Evolutionary conservation across 2,888 invertebrate genomes (phyloP).

Genomic region (Erebia palarica): DNA sequence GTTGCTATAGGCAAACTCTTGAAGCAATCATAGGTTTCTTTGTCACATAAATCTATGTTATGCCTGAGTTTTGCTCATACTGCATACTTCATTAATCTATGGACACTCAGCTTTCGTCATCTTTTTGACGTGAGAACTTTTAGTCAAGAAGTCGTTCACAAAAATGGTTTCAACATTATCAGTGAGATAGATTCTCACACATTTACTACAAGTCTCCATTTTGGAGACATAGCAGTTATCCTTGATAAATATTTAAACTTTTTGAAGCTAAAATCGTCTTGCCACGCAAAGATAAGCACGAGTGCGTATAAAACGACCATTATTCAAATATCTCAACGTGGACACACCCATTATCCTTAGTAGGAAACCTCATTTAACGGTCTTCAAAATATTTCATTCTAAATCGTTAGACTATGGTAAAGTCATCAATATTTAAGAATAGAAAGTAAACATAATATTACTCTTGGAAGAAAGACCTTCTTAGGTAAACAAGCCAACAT

Average conservation of each 20-base stretch:
- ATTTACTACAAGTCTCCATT: slow-evolving; percentile 6
- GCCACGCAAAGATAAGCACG: slow-evolving; percentile 29
- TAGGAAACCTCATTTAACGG: slow-evolving; percentile 22
- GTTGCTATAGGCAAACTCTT: not conserved
- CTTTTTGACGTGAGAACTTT: not conserved
- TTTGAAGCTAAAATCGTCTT: slow-evolving; percentile 19
- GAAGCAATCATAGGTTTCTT: not conserved
- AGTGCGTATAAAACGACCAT: slow-evolving; percentile 26
- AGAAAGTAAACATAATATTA: too few species aligned
- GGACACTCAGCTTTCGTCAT: not conserved
- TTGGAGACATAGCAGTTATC: slow-evolving; percentile 23
- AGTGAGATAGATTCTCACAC: slow-evolving; percentile 3
- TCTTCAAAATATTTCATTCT: slow-evolving; percentile 7
- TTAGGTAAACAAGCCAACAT: too few species aligned
- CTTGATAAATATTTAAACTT: slow-evolving; percentile 28
- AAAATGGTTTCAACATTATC: not conserved
- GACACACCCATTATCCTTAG: slow-evolving; percentile 31
- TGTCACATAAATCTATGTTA: too few species aligned
- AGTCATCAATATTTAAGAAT: too few species aligned
- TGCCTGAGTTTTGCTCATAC: too few species aligned
- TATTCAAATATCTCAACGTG: slow-evolving; percentile 27
- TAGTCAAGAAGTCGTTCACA: not conserved
- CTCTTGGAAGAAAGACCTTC: too few species aligned
- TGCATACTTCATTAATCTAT: not conserved
- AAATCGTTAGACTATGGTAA: not conserved